Conservation (phyloP, 2,113 vertebrate genomes). For the Alosa alosa region DNA sequence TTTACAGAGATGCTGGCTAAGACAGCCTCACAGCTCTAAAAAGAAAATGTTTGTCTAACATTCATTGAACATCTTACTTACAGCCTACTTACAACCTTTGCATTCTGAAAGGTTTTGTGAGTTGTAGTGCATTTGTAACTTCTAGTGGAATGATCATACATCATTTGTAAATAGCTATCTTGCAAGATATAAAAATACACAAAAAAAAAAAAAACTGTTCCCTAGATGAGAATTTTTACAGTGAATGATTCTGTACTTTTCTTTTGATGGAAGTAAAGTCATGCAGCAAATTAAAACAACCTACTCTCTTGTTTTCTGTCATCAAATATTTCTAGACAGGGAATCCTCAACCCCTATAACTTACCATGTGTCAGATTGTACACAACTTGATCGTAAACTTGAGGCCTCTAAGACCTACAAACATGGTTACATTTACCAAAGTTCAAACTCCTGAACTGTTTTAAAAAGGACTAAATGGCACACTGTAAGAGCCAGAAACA, state of each 20-base stretch:
- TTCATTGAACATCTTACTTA: background rate
- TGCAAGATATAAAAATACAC: conserved; percentile 18
- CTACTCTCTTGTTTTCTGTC: background rate
- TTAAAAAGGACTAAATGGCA: too few relatives aligned
- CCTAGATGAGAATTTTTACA: conserved; percentile 30
- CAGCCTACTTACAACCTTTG: conserved; percentile 6
- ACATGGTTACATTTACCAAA: background rate
- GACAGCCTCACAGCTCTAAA: background rate
- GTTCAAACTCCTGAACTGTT: background rate
- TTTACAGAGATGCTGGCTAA: background rate
- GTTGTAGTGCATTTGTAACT: background rate
- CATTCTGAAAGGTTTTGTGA: conserved; percentile 3
- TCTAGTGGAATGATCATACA: background rate
- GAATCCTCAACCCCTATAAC: background rate
- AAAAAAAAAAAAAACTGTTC: conserved; percentile 25
- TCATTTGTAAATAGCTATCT: background rate
- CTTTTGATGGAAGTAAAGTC: conserved; percentile 47
- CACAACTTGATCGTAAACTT: background rate
- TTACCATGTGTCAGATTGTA: background rate
- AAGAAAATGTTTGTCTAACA: background rate
- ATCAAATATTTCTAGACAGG: background rate
- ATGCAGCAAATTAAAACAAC: conserved; percentile 35
- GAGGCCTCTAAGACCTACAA: background rate
- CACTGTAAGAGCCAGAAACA: too few relatives aligned
- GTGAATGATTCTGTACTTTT: conserved; percentile 10